phyloP scores from a whole-genome alignment of 2,797 vertebrate genomes.

The Labeo calbasu region DNA sequence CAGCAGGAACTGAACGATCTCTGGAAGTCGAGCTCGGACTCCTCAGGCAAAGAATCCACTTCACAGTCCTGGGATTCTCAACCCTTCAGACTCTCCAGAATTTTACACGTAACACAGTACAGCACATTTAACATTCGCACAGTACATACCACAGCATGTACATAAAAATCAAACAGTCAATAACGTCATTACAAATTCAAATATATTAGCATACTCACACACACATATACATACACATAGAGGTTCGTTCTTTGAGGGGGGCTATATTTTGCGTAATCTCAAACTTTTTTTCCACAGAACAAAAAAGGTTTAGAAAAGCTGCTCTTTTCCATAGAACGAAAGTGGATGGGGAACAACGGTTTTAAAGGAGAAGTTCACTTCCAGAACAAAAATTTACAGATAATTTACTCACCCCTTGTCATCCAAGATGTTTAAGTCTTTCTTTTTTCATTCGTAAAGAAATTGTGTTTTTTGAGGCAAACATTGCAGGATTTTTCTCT shows the following conservation, averaged over 20 bases:
- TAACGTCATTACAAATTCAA: constrained; percentile 26
- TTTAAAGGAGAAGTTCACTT: no score
- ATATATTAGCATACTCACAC: constrained; percentile 43
- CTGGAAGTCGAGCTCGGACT: neutral
- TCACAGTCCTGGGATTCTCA: constrained; percentile 17
- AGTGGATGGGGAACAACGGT: neutral
- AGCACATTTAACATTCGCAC: constrained; percentile 49
- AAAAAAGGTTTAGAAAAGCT: neutral
- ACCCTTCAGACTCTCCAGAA: constrained; percentile 16
- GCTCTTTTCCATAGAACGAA: neutral
- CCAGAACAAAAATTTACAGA: no score
- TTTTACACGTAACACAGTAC: constrained; percentile 35
- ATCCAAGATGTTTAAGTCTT: no score
- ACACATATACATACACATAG: constrained; percentile 5
- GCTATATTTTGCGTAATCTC: neutral
- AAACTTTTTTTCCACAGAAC: neutral
- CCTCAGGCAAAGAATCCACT: constrained; percentile 18
- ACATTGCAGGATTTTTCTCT: no score
- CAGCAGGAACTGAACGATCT: constrained; percentile 27
- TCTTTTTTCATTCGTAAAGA: no score
- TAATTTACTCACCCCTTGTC: no score
- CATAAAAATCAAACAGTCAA: constrained; percentile 35
- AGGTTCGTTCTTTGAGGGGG: constrained; percentile 1
- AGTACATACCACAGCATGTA: constrained; percentile 20
- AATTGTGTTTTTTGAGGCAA: no score